phyloP scores from a whole-genome alignment of 2,797 vertebrate species.

The Sebastes itinus region DNA sequence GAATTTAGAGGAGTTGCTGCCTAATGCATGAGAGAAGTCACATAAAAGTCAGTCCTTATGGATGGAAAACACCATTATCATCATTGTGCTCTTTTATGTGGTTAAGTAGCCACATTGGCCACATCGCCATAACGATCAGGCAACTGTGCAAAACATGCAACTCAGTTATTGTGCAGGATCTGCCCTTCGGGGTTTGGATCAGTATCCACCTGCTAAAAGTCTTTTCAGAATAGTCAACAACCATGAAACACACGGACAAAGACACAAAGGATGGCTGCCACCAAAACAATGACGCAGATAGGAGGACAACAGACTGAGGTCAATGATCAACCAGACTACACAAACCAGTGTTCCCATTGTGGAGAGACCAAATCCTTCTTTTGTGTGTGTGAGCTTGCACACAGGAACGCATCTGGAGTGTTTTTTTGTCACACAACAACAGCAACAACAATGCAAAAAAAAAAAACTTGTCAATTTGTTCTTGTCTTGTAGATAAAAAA shows the following conservation, averaged over 20 bases:
- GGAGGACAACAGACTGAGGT: constrained; percentile 48
- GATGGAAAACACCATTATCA: constrained; percentile 8
- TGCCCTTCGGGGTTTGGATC: constrained; percentile 13
- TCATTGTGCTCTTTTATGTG: constrained; percentile 25
- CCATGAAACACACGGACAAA: constrained; percentile 45
- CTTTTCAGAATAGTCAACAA: constrained; percentile 48
- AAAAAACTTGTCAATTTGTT: constrained; percentile 6
- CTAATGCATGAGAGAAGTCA: neutral
- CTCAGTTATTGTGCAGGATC: constrained; percentile 18
- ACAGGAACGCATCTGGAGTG: neutral
- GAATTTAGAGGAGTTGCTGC: constrained; percentile 3
- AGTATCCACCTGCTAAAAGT: constrained; percentile 39
- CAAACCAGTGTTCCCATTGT: constrained; percentile 6
- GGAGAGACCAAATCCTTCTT: neutral
- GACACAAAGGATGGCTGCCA: constrained; percentile 13
- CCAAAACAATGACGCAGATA: constrained; percentile 50
- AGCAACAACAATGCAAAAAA: constrained; percentile 6
- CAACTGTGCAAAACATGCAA: constrained; percentile 32
- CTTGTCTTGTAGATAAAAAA: constrained; percentile 1
- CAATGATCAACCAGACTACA: constrained; percentile 63
- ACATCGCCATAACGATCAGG: constrained; percentile 11
- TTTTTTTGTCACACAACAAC: neutral
- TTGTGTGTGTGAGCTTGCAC: neutral
- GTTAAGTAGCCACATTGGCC: constrained; percentile 25
- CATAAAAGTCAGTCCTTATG: neutral